These are phyloP conservation scores for Cladorhizidae sp. DNA, from an alignment of 37 sponge, comb jelly and placozoan genomes.

Conservation along the genomic window DNA sequence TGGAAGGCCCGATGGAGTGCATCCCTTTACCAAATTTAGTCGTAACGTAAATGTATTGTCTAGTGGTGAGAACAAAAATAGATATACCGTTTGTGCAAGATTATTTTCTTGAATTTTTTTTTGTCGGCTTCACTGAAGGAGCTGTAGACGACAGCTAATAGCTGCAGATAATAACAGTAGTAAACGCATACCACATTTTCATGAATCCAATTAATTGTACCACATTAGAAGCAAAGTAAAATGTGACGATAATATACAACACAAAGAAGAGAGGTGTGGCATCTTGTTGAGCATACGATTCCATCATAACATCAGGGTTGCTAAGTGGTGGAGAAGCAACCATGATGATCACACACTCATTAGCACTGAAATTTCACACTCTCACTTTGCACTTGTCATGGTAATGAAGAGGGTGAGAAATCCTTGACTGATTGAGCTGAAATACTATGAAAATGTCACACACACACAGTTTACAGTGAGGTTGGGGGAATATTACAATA, in stretches of 20 bases:
- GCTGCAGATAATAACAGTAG: constrained; percentile 14
- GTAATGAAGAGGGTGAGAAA: constrained; percentile 84
- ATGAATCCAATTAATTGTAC: constrained; percentile 39
- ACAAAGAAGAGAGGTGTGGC: constrained; percentile 79
- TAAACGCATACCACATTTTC: background rate
- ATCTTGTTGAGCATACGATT: constrained; percentile 45
- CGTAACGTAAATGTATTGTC: no score
- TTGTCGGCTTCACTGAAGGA: constrained; percentile 60
- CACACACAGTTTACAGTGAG: background rate
- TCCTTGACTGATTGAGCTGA: constrained; percentile 32
- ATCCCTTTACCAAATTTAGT: no score
- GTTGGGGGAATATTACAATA: no score
- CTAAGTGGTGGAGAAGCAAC: constrained; percentile 5
- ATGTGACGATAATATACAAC: constrained; percentile 56
- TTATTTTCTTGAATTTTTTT: constrained; percentile 71
- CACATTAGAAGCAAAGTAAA: constrained; percentile 75
- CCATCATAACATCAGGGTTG: constrained; percentile 88
- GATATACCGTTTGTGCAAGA: constrained; percentile 62
- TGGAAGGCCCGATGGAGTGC: constrained; percentile 60
- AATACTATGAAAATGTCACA: constrained; percentile 45
- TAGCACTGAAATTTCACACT: background rate
- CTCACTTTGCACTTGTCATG: constrained; percentile 86
- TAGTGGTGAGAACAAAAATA: no score
- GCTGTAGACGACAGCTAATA: constrained; percentile 77
- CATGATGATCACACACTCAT: background rate